Percentiles rank a stretch among this genome's conserved stretches.
Evolutionary conservation across 2,888 invertebrate genomes (phyloP).

Genomic region (Tholera decimalis): DNA sequence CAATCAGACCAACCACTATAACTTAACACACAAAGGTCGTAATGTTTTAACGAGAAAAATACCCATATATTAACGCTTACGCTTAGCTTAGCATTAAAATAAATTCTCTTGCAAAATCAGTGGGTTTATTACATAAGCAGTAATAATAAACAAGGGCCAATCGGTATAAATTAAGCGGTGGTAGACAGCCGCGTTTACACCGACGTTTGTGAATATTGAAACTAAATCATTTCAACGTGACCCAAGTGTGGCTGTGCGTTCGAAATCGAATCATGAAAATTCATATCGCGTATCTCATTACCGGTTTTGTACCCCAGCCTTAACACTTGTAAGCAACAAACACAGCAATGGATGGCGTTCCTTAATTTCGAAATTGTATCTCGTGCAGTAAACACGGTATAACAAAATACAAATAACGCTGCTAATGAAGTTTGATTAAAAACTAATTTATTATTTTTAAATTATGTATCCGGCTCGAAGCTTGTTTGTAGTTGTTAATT

Average conservation of each 20-base stretch:
- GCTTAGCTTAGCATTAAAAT: conserved; percentile 73
- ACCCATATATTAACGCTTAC: conserved; percentile 69
- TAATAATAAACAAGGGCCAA: conserved; percentile 82
- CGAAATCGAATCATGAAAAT: conserved; percentile 64
- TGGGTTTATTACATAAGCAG: conserved; percentile 81
- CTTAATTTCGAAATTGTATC: conserved; percentile 37
- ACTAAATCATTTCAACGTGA: conserved; percentile 87
- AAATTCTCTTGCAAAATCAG: conserved; percentile 81
- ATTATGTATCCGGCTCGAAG: conserved; percentile 70
- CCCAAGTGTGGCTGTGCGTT: conserved; percentile 62
- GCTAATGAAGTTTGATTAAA: conserved; percentile 87
- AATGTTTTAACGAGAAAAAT: conserved; percentile 60
- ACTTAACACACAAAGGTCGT: conserved; percentile 46
- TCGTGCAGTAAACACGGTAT: conserved; percentile 34
- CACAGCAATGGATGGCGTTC: conserved; percentile 30
- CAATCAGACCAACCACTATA: conserved; percentile 44
- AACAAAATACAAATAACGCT: conserved; percentile 79
- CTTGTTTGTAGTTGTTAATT: conserved; percentile 71
- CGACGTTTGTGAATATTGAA: conserved; percentile 84
- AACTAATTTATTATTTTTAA: conserved; percentile 82
- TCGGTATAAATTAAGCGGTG: conserved; percentile 83
- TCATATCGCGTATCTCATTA: conserved; percentile 49
- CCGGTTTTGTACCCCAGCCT: conserved; percentile 11
- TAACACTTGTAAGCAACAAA: background rate
- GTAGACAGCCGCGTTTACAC: conserved; percentile 81